phyloP scores from a whole-genome alignment of 1,140 invertebrate species.

The Platyscapa corneri region DNA sequence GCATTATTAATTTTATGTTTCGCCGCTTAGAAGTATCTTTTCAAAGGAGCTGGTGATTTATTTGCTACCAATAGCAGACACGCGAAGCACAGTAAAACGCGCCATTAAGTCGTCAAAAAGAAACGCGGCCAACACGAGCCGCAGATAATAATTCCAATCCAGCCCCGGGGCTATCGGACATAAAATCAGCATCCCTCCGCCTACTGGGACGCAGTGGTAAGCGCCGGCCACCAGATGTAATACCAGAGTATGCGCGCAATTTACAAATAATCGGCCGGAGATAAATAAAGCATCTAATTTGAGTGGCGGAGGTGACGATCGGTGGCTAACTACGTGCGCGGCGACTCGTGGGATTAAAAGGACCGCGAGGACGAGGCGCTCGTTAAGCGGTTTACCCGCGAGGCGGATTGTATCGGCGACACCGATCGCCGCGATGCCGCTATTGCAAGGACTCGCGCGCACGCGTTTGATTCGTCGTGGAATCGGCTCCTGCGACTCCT shows the following conservation, averaged over 20 bases:
- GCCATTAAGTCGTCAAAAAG: too few relatives aligned
- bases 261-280: neutral
- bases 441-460: neutral
- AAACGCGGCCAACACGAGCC: too few relatives aligned
- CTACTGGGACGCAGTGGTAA: neutral
- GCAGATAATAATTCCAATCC: too few relatives aligned
- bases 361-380: slow-evolving; percentile 7
- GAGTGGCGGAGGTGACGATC: neutral
- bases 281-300: neutral
- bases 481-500: neutral
- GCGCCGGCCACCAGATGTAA: too few relatives aligned
- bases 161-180: neutral
- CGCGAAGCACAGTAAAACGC: too few relatives aligned
- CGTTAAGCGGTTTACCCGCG: slow-evolving; percentile 4
- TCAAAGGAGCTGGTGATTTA: neutral
- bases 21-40: too few relatives aligned
- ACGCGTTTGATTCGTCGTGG: too few relatives aligned
- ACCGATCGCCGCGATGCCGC: neutral
- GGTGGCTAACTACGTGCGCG: too few relatives aligned
- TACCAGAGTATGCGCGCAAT: too few relatives aligned
- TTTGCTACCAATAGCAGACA: too few relatives aligned
- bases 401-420: neutral
- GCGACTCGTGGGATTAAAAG: slow-evolving; percentile 39
- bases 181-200: neutral
- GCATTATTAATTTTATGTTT: too few relatives aligned